Base-by-base conservation (phyloP, 2,888 invertebrate genomes). In the Boloria selene region DNA sequence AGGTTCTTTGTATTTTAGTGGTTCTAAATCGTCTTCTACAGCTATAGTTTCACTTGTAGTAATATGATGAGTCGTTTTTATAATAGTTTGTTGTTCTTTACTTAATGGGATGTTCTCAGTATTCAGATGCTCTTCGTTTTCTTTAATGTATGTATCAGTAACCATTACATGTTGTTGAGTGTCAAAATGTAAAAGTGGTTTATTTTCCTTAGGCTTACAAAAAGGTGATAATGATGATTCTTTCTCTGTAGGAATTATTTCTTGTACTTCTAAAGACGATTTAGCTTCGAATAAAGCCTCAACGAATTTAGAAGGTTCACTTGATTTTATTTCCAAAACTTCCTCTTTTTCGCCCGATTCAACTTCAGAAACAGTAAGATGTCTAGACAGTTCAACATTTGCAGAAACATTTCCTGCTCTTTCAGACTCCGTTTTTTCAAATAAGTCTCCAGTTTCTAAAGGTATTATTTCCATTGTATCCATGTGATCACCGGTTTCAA, bases 281-380 rank as follows among this genome's bases (percentile, higher is more conserved):
- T 74, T 80, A n/a, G 82, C 72, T 67, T 83, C 79, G 71, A 79
- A 77, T 13, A 71, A 71, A 66, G 79, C 67, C 60, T 79, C 73
- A 52, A 74, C 70, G 64, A 75, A 68, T 53, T 74, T 78, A n/a
- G 68, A 68, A 42, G 68, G 55, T 45, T 72, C 70, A 50, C 67
- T 61, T 64, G 65, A 66, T 63, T 67, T 74, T 45, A 64, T 64
- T 26, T 79, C 72, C 16, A 82, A 69, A 3, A 63, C 38, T 5
- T 75, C 71, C 85, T 93, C 93, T 71, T 86, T 90, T 70, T 94
- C 94, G 44, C 81, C 87, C 59, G 84, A 77, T 72, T 92, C 80
- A 42, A 85, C 80, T 80, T 95, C 93, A 14, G 86, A 90, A 13
- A 95, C 80, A 65, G 93, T 88, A 49, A 95, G 72, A 76, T 94